Evolutionary conservation across 2,113 vertebrate species (phyloP), one percentile per base, ranked within the genome.

Genomic region (Apodemus speciosus): DNA sequence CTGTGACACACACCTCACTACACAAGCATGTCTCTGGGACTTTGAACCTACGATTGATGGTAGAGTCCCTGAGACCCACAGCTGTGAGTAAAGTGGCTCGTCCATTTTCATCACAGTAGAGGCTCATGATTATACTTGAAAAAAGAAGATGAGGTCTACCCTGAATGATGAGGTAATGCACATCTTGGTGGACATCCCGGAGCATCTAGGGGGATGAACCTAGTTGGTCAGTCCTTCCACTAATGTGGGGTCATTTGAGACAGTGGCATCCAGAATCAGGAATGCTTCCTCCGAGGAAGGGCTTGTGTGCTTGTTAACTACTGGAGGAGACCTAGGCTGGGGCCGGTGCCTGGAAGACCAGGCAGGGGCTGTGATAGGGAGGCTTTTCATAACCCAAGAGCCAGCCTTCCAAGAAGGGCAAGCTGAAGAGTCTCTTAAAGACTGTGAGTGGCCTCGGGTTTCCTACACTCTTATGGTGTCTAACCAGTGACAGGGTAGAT

Each of bases 151-250:
- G 62, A 49, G 51, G 46, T 16, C 38, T 62, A 6, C 30, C 38
- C 35, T 66, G 49, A 56, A 6, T 40, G 5, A 32, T 23, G 15
- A 69, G 35, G 3, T 77, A 32, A 3, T 51, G 9, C 3, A 1
- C 30, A 30, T 43, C 43, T 46, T 0, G 7, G 1, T 43, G 53
- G 46, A 8, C 62, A 21, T 69, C 90, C 90, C 90, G 32, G 62
- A 83, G 85, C 38, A 32, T 90, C 71, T 81, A 43, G 76, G 73
- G 72, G 69, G 51, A 66, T 51, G 93, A 86, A 62, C 92, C 95
- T 88, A 83, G 76, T 88, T 60, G 40, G 83, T 84, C 75, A 92
- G 88, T 30, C 68, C 43, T 83, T 88, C 62, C 46, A 35, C 56
- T 62, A 40, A 62, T 21, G 4, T 32, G 79, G n/a, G 56, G 77